Evolutionary conservation across 2,113 vertebrate species (phyloP).

Genomic region (Mormoops blainvillei): DNA sequence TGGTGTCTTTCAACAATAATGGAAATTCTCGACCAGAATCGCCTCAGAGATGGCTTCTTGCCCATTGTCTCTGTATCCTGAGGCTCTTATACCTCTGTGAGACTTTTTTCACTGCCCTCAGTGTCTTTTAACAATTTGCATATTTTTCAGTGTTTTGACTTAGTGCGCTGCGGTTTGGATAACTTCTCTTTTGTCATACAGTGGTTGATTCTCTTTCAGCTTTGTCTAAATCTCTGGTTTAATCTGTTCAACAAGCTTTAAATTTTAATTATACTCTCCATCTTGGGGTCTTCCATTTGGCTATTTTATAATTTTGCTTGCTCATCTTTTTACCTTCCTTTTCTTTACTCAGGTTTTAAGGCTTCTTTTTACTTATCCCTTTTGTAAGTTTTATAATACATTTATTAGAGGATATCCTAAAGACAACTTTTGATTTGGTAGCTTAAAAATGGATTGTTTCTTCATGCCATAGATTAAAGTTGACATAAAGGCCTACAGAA

Average conservation of each 20-base stretch:
- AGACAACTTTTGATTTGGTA: background rate
- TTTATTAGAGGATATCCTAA: background rate
- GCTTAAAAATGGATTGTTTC: background rate
- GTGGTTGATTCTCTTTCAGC: background rate
- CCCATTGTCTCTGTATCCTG: background rate
- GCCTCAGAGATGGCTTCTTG: background rate
- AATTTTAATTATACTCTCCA: background rate
- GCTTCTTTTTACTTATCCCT: background rate
- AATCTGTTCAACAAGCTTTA: background rate
- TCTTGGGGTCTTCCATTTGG: background rate
- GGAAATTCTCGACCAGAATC: background rate
- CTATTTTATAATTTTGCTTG: background rate
- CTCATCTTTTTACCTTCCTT: background rate
- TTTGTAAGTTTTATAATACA: background rate
- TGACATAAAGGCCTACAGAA: background rate
- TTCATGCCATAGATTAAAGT: background rate
- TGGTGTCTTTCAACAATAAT: background rate
- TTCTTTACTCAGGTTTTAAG: background rate
- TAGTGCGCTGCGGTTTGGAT: background rate
- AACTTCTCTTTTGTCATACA: background rate
- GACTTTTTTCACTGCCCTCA: background rate
- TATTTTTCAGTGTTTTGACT: background rate
- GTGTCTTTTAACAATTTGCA: background rate
- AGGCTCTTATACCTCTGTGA: background rate
- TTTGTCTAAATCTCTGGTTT: background rate